Percentiles rank a stretch among this genome's conserved stretches.
Evolutionary conservation across 37 sponge, comb jelly and placozoan genomes (phyloP).

Genomic region (Beroe ovata): DNA sequence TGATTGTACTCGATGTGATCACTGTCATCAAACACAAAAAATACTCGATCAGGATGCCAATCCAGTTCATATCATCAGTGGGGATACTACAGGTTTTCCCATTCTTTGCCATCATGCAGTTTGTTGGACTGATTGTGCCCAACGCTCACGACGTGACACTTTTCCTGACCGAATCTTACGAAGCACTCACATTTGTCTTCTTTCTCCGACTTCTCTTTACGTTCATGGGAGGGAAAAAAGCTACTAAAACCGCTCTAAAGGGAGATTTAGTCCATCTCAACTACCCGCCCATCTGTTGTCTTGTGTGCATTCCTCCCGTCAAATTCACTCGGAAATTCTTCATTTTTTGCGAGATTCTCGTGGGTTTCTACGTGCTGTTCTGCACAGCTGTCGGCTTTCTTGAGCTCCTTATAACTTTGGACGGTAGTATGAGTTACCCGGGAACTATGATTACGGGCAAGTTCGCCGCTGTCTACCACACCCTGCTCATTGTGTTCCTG

Average conservation of each 20-base stretch:
- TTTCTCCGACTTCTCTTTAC: conserved; percentile 31
- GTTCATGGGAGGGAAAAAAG: conserved; percentile 47
- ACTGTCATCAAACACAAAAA: conserved; percentile 46
- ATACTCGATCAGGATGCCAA: conserved; percentile 18
- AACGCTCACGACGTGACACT: neutral
- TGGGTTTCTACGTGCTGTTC: conserved; percentile 4
- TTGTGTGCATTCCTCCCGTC: conserved; percentile 3
- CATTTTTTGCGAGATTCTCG: conserved; percentile 42
- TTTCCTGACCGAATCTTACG: neutral
- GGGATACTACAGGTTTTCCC: conserved; percentile 53
- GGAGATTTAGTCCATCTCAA: conserved; percentile 3
- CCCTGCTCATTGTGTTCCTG: conserved; percentile 1
- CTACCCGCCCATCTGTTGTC: neutral
- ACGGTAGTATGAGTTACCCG: neutral
- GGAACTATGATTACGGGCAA: neutral
- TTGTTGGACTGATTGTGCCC: conserved; percentile 3
- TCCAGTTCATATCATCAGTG: conserved; percentile 27
- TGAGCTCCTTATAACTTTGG: neutral
- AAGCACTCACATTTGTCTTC: conserved; percentile 29
- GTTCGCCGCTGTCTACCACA: conserved; percentile 20
- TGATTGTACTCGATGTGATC: conserved; percentile 20
- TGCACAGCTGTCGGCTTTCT: conserved; percentile 17
- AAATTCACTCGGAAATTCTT: conserved; percentile 15
- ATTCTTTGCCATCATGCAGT: neutral
- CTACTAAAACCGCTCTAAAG: neutral